Evolutionary conservation across 2,113 vertebrate genomes (phyloP).

Genomic region (Eira barbara): DNA sequence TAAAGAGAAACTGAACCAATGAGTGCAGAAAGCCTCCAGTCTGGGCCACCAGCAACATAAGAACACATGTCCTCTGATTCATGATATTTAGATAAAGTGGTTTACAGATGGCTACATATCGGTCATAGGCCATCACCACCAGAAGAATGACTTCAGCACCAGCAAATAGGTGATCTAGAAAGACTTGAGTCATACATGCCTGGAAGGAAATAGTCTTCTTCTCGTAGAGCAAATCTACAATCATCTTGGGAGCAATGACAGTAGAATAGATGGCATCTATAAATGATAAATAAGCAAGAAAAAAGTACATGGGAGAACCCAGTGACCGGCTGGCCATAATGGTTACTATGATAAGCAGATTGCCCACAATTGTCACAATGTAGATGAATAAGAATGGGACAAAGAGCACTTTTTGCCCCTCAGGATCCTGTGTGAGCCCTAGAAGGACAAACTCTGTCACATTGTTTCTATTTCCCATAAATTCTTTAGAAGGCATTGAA

Average conservation of each 20-base stretch:
- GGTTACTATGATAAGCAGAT: conserved; percentile 46
- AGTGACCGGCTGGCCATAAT: not conserved
- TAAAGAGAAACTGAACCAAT: conserved; percentile 8
- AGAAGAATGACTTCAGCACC: conserved; percentile 59
- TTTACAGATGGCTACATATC: conserved; percentile 55
- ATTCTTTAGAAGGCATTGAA: too few species aligned
- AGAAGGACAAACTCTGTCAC: conserved; percentile 50
- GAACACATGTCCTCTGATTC: not conserved
- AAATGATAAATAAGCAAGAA: conserved; percentile 51
- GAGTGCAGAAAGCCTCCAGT: conserved; percentile 39
- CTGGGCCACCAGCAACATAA: conserved; percentile 1
- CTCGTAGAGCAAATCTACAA: conserved; percentile 17
- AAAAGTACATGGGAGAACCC: conserved; percentile 42
- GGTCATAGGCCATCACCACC: conserved; percentile 58
- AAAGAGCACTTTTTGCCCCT: conserved; percentile 31
- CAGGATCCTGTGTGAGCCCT: conserved; percentile 3
- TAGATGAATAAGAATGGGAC: conserved; percentile 11
- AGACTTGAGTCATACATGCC: conserved; percentile 45
- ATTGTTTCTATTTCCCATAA: not conserved
- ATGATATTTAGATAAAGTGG: conserved; percentile 63
- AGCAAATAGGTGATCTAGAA: conserved; percentile 37
- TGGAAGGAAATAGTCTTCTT: conserved; percentile 61
- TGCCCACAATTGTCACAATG: not conserved
- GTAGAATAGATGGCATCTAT: conserved; percentile 34
- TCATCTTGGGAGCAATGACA: conserved; percentile 39